These are phyloP conservation scores for Amblyjoppa fuscipennis DNA, from an alignment of 2,888 invertebrate genomes.

Conservation along the genomic window DNA sequence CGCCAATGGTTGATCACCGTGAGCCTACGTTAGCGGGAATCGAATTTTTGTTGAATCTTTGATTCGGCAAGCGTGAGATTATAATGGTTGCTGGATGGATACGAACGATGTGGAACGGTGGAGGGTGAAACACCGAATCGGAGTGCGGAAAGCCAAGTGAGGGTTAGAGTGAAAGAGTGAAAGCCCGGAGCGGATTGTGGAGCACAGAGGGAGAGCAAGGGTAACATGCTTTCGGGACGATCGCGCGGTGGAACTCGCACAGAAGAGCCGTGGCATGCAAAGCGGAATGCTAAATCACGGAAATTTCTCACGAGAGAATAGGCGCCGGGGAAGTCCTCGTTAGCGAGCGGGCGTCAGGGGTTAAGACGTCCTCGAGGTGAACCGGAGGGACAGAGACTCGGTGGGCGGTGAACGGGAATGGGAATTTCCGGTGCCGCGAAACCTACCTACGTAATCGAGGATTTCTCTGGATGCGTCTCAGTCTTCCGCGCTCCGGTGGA, in stretches of 20 bases:
- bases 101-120: not conserved
- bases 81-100: slow-evolving; percentile 44
- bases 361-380: slow-evolving; percentile 60
- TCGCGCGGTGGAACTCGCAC: not conserved
- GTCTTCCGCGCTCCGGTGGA: slow-evolving; percentile 2
- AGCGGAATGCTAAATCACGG: slow-evolving; percentile 65
- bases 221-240: slow-evolving; percentile 17
- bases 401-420: slow-evolving; percentile 46
- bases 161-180: not conserved
- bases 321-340: slow-evolving; percentile 62
- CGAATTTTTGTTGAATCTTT: slow-evolving; percentile 36
- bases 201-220: slow-evolving; percentile 5
- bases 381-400: not conserved
- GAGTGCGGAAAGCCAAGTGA: not conserved
- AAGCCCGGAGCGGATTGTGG: not conserved
- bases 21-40: not conserved
- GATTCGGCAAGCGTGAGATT: slow-evolving; percentile 47
- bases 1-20: not conserved
- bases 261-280: slow-evolving; percentile 34
- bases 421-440: slow-evolving; percentile 60
- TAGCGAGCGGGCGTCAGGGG: slow-evolving; percentile 60
- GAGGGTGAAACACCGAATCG: not conserved
- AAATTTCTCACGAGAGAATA: slow-evolving; percentile 68
- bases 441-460: slow-evolving; percentile 54
- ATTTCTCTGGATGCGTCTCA: slow-evolving; percentile 37